Base-by-base conservation (phyloP, 1,140 invertebrate species). In the Heliconius congener region DNA sequence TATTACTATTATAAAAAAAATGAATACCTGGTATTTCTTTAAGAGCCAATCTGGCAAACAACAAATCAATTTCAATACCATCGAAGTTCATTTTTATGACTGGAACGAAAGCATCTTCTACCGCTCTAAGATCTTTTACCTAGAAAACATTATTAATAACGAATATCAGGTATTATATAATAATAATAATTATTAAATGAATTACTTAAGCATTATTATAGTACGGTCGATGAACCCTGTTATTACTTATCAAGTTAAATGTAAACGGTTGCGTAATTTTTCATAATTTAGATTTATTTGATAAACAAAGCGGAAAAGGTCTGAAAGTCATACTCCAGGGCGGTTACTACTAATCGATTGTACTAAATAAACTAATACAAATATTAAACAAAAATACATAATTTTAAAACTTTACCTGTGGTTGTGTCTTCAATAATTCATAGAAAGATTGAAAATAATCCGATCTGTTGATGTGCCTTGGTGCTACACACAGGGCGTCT, bases 41-140 rank as follows among this genome's bases (percentile, higher is more conserved):
- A 1, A 99, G 95, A 27, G 98, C 97, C 57, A 99, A 94, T 80
- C 98, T 96, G 0, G 99, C 99, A 95, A 99, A 99, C 73, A 99
- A 93, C 96, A 99, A 98, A 96, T 99, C 99, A 81, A 99, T 98
- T 95, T 99, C 99, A 85, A 99, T 99, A 34, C 98, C 98, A 95
- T 99, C 98, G 95, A 99, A 99, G 90, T 98, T 98, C 98, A 99
- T 99, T 95, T 99, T 99, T 74, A 99, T 99, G 4, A 99, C 98
- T 27, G 99, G 99, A 76, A 99, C 99, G 95, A 98, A 99, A 0
- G 99, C 99, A 94, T 99, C 99, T 95, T 99, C 99, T 13, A 99
- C 99, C 1, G 98, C 97, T 60, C 94, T 82, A 71, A 95, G 82
- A 75, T 94, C 93, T 76, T 92, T 93, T 19, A 95, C 94, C 94